phyloP scores from a whole-genome alignment of 2,888 invertebrate species.

The Protophormia terraenovae region DNA sequence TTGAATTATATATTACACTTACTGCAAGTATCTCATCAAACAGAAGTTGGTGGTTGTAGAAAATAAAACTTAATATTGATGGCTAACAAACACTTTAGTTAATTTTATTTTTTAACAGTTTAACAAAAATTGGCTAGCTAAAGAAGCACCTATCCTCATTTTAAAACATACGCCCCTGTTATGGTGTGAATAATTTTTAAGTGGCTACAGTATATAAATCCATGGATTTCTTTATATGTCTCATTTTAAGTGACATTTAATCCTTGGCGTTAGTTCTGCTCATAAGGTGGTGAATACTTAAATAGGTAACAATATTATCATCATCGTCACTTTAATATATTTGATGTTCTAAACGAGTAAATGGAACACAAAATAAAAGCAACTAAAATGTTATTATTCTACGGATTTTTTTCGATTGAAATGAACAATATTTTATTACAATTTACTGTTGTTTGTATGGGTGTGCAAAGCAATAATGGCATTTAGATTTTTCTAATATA shows the following conservation, averaged over 20 bases:
- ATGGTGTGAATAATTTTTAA: slow-evolving; percentile 33
- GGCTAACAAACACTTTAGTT: no score
- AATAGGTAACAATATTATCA: slow-evolving; percentile 45
- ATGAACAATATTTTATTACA: background rate
- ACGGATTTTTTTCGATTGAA: background rate
- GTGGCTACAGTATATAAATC: slow-evolving; percentile 39
- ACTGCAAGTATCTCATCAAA: no score
- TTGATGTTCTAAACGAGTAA: background rate
- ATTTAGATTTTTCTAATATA: slow-evolving; percentile 34
- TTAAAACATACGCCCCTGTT: background rate
- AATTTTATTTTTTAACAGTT: no score
- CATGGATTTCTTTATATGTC: slow-evolving; percentile 46
- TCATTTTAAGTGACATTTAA: slow-evolving; percentile 60
- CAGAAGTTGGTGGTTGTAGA: no score
- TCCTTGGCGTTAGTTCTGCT: slow-evolving; percentile 57
- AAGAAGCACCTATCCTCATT: no score
- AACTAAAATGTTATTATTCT: background rate
- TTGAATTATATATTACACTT: no score
- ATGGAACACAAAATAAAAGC: background rate
- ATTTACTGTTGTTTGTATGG: background rate
- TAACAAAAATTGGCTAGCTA: no score
- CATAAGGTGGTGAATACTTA: slow-evolving; percentile 62
- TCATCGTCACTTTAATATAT: background rate
- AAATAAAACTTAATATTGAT: no score
- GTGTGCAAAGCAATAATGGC: background rate